Evolutionary conservation across 1,140 invertebrate genomes (phyloP).

Genomic region (Psilanteris sp.): DNA sequence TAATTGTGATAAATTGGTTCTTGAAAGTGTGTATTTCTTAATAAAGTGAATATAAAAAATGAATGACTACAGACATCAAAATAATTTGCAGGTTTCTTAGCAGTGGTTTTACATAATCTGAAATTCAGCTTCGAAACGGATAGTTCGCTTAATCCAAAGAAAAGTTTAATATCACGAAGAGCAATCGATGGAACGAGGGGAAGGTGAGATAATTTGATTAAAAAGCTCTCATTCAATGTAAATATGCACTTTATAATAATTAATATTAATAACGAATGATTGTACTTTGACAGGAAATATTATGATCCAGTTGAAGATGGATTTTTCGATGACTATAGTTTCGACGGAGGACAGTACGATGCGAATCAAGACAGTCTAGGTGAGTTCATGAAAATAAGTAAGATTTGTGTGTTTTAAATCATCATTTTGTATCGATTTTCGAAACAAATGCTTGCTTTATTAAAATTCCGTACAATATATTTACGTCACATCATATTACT

Average conservation of each 20-base stretch:
- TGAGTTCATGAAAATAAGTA: slow-evolving; percentile 47
- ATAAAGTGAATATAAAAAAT: no score
- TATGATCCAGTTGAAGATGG: slow-evolving; percentile 74
- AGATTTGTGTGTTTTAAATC: no score
- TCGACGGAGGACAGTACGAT: slow-evolving; percentile 71
- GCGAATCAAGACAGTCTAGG: slow-evolving; percentile 70
- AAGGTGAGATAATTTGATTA: slow-evolving; percentile 67
- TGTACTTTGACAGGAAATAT: no score
- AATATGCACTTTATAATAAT: no score
- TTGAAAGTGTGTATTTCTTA: no score
- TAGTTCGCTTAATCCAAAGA: slow-evolving; percentile 63
- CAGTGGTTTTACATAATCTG: slow-evolving; percentile 70
- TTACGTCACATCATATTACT: no score
- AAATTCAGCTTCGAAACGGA: slow-evolving; percentile 69
- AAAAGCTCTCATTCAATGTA: no score
- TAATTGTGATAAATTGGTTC: no score
- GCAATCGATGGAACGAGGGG: slow-evolving; percentile 77
- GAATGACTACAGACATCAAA: neutral
- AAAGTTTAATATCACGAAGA: slow-evolving; percentile 72
- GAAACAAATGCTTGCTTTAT: no score
- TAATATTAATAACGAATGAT: no score
- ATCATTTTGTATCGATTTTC: no score
- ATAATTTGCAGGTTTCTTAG: slow-evolving; percentile 66
- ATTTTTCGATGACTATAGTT: slow-evolving; percentile 73
- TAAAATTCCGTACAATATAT: no score